Conservation (phyloP, 1,140 invertebrate species). For the Drosophila sp. region DNA sequence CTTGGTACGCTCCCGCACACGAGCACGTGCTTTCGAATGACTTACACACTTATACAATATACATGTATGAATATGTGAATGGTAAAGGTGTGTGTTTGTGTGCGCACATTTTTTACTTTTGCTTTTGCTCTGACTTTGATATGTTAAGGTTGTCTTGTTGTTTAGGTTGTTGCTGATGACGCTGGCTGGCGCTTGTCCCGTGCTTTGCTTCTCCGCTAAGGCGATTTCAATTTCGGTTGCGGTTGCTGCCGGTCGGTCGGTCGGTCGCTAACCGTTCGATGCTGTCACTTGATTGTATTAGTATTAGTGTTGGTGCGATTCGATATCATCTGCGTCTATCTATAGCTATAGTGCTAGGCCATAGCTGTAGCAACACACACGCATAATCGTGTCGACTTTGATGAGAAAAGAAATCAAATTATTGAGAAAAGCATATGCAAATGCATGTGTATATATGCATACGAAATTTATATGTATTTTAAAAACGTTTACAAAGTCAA, state of each 20-base stretch:
- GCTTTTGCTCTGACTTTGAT: constrained; percentile 1
- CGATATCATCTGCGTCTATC: constrained; percentile 62
- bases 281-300: constrained; percentile 39
- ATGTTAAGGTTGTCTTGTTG: not conserved
- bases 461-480: not conserved
- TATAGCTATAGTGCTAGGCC: constrained; percentile 68
- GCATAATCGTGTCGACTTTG: constrained; percentile 6
- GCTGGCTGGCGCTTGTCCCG: constrained; percentile 6
- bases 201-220: constrained; percentile 11
- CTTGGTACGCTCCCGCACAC: constrained; percentile 1
- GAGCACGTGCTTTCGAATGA: constrained; percentile 4
- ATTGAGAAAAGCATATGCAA: constrained; percentile 6
- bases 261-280: constrained; percentile 20
- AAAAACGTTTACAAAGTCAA: not conserved
- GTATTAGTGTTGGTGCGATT: constrained; percentile 48
- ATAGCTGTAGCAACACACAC: constrained; percentile 29
- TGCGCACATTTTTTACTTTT: constrained; percentile 3
- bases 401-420: constrained; percentile 31
- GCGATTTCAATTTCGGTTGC: constrained; percentile 28
- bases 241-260: constrained; percentile 13
- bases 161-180: not conserved
- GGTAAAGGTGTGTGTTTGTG: not conserved
- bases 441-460: not conserved
- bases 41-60: not conserved
- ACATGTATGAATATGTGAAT: not conserved